Evolutionary conservation across 2,888 invertebrate species (phyloP), one percentile per base, ranked within the genome.

Genomic region (Poecilobothrus nobilitatus): DNA sequence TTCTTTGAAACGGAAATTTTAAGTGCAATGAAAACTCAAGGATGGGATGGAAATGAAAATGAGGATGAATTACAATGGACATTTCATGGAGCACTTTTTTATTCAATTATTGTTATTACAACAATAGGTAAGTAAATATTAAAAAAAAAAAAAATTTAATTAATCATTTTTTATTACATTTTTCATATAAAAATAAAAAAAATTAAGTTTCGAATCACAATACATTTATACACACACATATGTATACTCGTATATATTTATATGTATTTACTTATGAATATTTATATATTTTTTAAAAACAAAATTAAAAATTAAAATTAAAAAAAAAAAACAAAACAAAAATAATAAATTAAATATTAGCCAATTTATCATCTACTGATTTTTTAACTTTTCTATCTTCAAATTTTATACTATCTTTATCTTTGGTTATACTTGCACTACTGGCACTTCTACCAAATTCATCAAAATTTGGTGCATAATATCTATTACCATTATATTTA

Each of bases 31-130:
- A 92, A 91, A 77, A 89, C 91, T 70, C 88, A 91, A 70, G 95
- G 95, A 6, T 95, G 94, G 93, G 93, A 95, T 78, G 95, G 95
- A 67, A 88, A 87, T 76, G 89, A 89, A 80, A 86, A 86, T 75
- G 80, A 83, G 66, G 81, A 83, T 2, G 84, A 84, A 78, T 83
- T 86, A 69, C 92, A 94, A 80, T 93, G 94, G 94, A 92, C 92
- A 65, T 91, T 90, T 81, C 90, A 90, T 27, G 95, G 95, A 18
- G 92, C 95, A 0, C 85, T 97, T 22, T 93, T 96, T 83, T 96
- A 95, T 84, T 95, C 95, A 74, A 95, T 97, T 78, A 94, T 96
- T 75, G 95, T 96, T 74, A 96, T 96, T 81, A 96, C 96, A 68
- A 96, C 96, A 53, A 96, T 96, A 73, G 96, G 95, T 95, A 78